Conservation (phyloP, 1,140 invertebrate species). For the Apis mellifera region DNA sequence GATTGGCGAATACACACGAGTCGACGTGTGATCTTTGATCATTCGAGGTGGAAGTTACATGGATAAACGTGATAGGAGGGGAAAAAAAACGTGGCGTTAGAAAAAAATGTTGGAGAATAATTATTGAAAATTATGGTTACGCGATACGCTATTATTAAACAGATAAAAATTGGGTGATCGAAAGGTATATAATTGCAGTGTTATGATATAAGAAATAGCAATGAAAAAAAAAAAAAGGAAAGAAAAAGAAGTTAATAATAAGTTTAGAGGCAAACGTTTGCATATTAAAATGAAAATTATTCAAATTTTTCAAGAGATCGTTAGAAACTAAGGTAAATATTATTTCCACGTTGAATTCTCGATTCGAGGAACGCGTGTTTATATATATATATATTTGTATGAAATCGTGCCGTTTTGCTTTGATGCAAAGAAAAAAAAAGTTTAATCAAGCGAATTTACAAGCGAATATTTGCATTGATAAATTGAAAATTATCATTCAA, state of each 20-base stretch:
- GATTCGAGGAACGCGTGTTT: neutral
- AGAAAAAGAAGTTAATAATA: too few relatives aligned
- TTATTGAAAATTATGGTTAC: neutral
- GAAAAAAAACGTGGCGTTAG: neutral
- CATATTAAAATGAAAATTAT: neutral
- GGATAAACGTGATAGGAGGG: neutral
- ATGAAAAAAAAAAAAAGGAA: too few relatives aligned
- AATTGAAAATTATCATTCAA: too few relatives aligned
- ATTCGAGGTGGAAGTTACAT: neutral
- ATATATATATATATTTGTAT: neutral
- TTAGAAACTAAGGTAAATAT: neutral
- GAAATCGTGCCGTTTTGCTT: neutral
- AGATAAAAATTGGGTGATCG: neutral
- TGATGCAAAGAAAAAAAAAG: too few relatives aligned
- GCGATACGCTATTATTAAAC: neutral
- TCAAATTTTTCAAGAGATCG: neutral
- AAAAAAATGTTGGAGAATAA: neutral
- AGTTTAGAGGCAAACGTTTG: neutral
- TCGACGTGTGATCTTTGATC: conserved; percentile 3
- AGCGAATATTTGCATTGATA: too few relatives aligned
- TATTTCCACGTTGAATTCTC: neutral
- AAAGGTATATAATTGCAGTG: too few relatives aligned
- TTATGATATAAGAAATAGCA: too few relatives aligned
- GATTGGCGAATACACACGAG: conserved; percentile 4
- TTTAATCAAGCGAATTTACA: too few relatives aligned